Base-by-base conservation (phyloP, 2,797 vertebrate genomes). In the Benthosema pterotum region DNA sequence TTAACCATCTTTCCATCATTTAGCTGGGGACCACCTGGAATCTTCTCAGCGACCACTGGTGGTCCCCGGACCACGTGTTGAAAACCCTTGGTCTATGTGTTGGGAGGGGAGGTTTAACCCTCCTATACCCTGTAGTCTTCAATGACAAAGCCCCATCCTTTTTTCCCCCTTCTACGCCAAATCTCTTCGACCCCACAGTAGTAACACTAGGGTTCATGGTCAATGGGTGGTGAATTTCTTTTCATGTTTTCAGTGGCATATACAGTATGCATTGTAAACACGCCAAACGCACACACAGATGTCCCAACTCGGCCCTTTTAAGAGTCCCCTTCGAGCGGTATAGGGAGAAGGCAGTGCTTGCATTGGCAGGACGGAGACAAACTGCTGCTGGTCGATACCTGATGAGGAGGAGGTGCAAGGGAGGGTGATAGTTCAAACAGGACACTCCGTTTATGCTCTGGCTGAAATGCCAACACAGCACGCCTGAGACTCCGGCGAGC, bases 331-430 rank as follows among this genome's bases (percentile, higher is more conserved):
- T 46, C 8, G 11, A 11, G 32, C 11, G 32, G 32, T n/a, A 9
- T 38, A 38, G 45, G 64, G 68, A 46, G 66, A 78, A 17, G 69
- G 75, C 84, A 85, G 63, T 88, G 86, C 83, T 83, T 71, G 57
- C 72, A 79, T 67, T 84, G 79, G 83, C 87, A 86, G 64, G 69
- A 88, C 71, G 49, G 71, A 88, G 83, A 89, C 81, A 81, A 89
- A 90, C 83, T 75, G 72, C 71, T 12, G 11, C 28, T 53, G 78
- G 85, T 91, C 85, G 82, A 84, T 91, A 85, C 74, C 79, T 71
- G 45, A 65, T 61, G 80, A 60, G 51, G 58, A 16, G 1, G 50
- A 53, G 56, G 51, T 62, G 69, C 53, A 68, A n/a, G 56, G 58
- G 16, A 46, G 50, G 50, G 47, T 80, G 81, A 83, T 65, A 63